Conservation (phyloP, 2,888 invertebrate species). For the Lepetodrilus schrolli region DNA sequence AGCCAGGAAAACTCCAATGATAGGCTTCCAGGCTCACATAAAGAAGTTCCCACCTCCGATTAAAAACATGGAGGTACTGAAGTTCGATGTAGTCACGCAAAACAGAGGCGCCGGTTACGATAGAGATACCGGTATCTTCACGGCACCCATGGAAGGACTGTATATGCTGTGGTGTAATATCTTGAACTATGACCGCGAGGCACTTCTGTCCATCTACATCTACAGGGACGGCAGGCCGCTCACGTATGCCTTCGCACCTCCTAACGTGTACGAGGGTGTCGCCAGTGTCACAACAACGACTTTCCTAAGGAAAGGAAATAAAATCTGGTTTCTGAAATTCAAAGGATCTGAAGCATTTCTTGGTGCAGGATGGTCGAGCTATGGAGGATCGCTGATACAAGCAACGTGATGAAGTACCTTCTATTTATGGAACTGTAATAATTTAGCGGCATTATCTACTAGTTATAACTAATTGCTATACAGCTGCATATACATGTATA, state of each 20-base stretch:
- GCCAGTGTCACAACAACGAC: neutral
- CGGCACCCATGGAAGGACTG: neutral
- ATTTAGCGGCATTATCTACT: no score
- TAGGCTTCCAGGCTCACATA: neutral
- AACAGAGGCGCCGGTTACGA: neutral
- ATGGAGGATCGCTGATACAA: neutral
- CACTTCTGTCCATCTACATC: neutral
- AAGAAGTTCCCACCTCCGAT: neutral
- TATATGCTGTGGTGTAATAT: neutral
- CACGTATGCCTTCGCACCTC: neutral
- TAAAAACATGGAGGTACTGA: neutral
- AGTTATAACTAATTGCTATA: no score
- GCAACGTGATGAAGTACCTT: neutral
- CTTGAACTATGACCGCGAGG: neutral
- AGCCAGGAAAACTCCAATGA: no score
- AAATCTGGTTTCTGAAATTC: neutral
- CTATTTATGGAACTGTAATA: no score
- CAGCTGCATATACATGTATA: no score
- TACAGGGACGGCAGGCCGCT: neutral
- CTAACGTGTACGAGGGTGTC: neutral
- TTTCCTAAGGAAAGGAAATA: neutral
- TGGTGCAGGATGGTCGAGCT: neutral
- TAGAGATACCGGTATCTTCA: neutral
- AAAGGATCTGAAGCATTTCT: neutral
- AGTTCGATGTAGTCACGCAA: neutral